Base-by-base conservation (phyloP, 1,140 invertebrate genomes). In the Drosophila pseudoobscura region DNA sequence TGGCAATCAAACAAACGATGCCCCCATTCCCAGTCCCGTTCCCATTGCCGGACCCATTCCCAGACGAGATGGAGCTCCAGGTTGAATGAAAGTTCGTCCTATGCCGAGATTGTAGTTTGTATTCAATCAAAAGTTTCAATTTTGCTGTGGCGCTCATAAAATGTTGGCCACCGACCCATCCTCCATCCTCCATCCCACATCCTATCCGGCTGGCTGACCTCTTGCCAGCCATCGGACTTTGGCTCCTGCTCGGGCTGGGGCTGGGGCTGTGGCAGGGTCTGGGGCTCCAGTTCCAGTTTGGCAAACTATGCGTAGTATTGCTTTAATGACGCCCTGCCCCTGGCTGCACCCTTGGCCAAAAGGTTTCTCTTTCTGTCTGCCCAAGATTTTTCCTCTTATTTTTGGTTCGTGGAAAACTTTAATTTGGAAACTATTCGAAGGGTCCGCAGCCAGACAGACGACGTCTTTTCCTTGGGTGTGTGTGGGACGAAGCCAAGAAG, bases 111-210 rank as follows among this genome's bases (percentile, higher is more conserved):
- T 88, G 82, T 65, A 88, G 82, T 83, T 87, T 88, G 78, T 87
- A 88, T 87, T 87, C 82, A 88, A 87, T 87, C 82, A 87, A 87
- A 87, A 87, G 78, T 88, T 87, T 88, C 75, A 87, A 88, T 87
- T 87, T 88, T 76, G 74, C 76, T 82, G 64, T 39, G 64, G 62
- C 62, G 59, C 62, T 78, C 64, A 82, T 80, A 76, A 74, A 80
- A 65, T 61, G 71, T 53, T 80, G 54, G 31, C 41, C 35, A 45
- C 22, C 53, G 8, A 52, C 6, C 24, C 26, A 22, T 20, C 20
- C 20, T 2, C 1, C 20, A 20, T 20, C 20, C 20, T 41, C 17
- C 17, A 17, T 17, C 17, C 17, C 17, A 17, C 26, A 29, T 17
- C 44, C 35, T 13, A 39, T 24, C 8, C 6, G 46, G 13, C 44